Evolutionary conservation across 2,113 vertebrate genomes (phyloP), one percentile per base, ranked within the genome.

Genomic region (Paraplagusia blochii): DNA sequence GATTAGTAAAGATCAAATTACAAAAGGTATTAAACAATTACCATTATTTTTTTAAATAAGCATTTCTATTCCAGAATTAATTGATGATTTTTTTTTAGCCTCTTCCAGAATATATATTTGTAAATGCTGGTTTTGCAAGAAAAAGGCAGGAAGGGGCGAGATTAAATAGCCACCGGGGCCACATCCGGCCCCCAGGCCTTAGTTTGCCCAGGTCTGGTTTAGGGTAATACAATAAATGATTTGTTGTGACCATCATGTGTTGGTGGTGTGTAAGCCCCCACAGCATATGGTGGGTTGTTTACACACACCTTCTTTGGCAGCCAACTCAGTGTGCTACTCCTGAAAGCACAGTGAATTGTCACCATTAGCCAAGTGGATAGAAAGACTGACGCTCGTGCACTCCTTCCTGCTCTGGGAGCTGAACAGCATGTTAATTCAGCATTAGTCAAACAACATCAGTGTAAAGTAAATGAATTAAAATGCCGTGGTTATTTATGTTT

Each of bases 251-350:
- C 53, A 56, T 51, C 49, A 54, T 42, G 62, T 55, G 60, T 36
- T 63, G 50, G 61, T 52, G 8, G 50, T 69, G 53, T 50, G 63
- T 46, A 47, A 74, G 44, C 69, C 66, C 67, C 64, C 69, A 63
- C 70, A 48, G 43, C 86, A 87, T 87, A 89, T 87, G 85, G 85
- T 73, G 12, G 64, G 64, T 69, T 83, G 84, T 82, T 86, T 80
- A 76, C 76, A 79, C 71, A 68, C 74, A 70, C 42, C 53, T 46
- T 65, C 63, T 66, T 45, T 13, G 22, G 3, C 60, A 77, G 85
- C 85, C 80, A 88, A 77, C 76, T 53, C 49, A 16, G 56, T 71
- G 39, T 51, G 42, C 38, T 58, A 65, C 68, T 81, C 61, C 57
- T 73, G 67, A 73, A 71, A 71, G 63, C 61, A 67, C 54, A 72